These are phyloP conservation scores for Heliconius ismenius DNA, from an alignment of 2,888 invertebrate genomes.

Conservation along the genomic window DNA sequence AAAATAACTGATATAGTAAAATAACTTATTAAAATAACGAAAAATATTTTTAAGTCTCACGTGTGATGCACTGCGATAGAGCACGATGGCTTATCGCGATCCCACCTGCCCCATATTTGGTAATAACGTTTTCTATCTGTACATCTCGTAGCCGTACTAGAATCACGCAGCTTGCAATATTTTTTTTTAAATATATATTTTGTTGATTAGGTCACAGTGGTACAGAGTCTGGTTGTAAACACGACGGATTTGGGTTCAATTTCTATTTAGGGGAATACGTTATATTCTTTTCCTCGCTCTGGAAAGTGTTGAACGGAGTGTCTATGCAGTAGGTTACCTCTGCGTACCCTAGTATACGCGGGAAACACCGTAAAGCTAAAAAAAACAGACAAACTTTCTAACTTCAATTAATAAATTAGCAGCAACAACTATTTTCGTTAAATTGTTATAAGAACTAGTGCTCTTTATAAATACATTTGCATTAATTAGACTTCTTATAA, in stretches of 20 bases:
- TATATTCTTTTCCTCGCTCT: too few species aligned
- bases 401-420: background rate
- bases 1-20: background rate
- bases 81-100: constrained; percentile 11
- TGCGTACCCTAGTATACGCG: too few species aligned
- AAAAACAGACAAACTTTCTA: background rate
- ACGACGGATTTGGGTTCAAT: too few species aligned
- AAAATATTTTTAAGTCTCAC: background rate
- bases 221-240: too few species aligned
- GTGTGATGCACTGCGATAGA: constrained; percentile 9
- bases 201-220: too few species aligned
- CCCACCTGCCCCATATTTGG: constrained; percentile 20
- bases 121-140: constrained; percentile 16
- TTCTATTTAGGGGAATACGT: too few species aligned
- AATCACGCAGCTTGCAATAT: too few species aligned
- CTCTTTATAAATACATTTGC: background rate
- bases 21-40: background rate
- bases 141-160: background rate
- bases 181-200: too few species aligned
- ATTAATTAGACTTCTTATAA: background rate
- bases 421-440: background rate
- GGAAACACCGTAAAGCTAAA: too few species aligned
- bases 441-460: background rate
- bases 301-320: too few species aligned
- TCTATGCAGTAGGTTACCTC: too few species aligned